These are phyloP conservation scores for Chymomyza fuscimana DNA, from an alignment of 2,888 invertebrate genomes.

Conservation along the genomic window DNA sequence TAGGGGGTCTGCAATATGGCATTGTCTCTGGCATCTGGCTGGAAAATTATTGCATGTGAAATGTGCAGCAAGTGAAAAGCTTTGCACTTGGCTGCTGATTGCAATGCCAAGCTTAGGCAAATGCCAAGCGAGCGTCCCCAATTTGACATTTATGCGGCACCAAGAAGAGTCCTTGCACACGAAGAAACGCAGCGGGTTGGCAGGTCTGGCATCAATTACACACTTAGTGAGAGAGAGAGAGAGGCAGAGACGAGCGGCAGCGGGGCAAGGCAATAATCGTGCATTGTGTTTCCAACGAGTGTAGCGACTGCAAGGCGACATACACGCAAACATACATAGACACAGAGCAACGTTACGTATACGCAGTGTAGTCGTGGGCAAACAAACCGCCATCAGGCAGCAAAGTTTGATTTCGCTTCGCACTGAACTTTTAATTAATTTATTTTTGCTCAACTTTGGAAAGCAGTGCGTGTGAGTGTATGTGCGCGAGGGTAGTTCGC, in stretches of 20 bases:
- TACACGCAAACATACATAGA: not conserved
- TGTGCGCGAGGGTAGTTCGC: not conserved
- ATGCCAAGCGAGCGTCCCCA: slow-evolving; percentile 50
- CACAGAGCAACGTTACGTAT: slow-evolving; percentile 34
- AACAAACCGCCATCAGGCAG: slow-evolving; percentile 23
- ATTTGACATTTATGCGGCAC: slow-evolving; percentile 66
- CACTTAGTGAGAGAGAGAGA: not conserved
- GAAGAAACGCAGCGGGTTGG: slow-evolving; percentile 13
- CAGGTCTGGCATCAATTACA: slow-evolving; percentile 26
- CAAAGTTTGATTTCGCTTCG: slow-evolving; percentile 56
- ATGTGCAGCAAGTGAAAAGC: slow-evolving; percentile 52
- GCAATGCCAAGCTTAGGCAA: slow-evolving; percentile 25
- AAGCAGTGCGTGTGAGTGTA: not conserved
- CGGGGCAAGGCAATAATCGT: slow-evolving; percentile 39
- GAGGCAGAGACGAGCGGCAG: not conserved
- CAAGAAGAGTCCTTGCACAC: not conserved
- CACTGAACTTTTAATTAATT: slow-evolving; percentile 68
- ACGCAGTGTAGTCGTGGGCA: slow-evolving; percentile 34
- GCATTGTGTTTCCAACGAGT: slow-evolving; percentile 10
- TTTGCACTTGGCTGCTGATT: slow-evolving; percentile 65
- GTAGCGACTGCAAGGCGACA: slow-evolving; percentile 46
- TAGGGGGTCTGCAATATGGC: not conserved
- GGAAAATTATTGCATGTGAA: slow-evolving; percentile 17
- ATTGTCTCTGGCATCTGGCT: not conserved
- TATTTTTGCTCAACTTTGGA: slow-evolving; percentile 55